A percentile compares a stretch with the other conserved stretches of the same genome.
Conservation (phyloP, 2,888 invertebrate genomes). For the Petrolisthes cinctipes region DNA sequence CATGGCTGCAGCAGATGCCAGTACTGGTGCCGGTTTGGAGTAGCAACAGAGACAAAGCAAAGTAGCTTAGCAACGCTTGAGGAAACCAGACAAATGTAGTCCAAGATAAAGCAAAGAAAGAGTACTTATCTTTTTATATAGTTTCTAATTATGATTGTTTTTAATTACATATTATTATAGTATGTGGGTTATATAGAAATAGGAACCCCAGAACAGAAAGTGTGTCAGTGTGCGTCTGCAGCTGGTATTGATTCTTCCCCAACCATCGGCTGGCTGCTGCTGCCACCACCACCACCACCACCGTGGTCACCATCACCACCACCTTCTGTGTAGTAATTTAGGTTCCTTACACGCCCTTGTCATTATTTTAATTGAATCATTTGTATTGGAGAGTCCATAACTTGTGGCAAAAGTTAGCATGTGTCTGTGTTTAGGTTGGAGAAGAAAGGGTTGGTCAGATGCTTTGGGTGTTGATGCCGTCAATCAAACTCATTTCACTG, state of each 20-base stretch:
- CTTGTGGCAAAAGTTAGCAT: too few relatives aligned
- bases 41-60: neutral
- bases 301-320: neutral
- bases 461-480: too few relatives aligned
- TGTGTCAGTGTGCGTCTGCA: neutral
- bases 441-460: too few relatives aligned
- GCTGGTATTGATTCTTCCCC: neutral
- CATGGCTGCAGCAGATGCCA: too few relatives aligned
- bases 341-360: neutral
- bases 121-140: neutral
- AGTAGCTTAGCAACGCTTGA: neutral
- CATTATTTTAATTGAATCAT: neutral
- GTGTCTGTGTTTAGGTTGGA: too few relatives aligned
- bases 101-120: neutral
- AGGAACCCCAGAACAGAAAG: neutral
- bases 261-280: neutral
- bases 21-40: neutral
- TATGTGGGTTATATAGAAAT: neutral
- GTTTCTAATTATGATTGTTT: too few relatives aligned
- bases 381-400: too few relatives aligned
- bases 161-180: too few relatives aligned
- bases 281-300: neutral
- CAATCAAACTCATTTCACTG: too few relatives aligned
- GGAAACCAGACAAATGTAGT: neutral
- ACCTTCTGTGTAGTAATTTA: neutral